Percentiles rank a stretch among this genome's conserved stretches.
phyloP scores from a whole-genome alignment of 2,888 invertebrate species.

The Apodemia mormo region DNA sequence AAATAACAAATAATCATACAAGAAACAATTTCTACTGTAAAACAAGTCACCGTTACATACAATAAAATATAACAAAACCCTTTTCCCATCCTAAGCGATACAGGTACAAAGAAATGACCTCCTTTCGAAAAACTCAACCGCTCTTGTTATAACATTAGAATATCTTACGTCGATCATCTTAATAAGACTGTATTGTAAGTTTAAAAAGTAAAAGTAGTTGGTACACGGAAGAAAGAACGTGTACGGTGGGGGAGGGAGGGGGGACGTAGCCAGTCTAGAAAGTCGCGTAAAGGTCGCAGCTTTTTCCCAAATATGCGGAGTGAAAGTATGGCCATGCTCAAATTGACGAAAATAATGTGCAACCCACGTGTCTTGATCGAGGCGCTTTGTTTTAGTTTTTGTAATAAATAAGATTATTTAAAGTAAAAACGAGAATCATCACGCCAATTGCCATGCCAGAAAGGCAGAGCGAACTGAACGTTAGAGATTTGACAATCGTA shows the following conservation, averaged over 20 bases:
- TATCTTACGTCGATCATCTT: conserved; percentile 20
- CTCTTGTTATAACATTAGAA: conserved; percentile 15
- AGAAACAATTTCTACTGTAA: not conserved
- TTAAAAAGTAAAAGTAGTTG: conserved; percentile 75
- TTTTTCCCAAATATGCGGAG: conserved; percentile 81
- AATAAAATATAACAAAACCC: conserved; percentile 9
- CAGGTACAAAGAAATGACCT: conserved; percentile 13
- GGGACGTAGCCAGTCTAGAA: conserved; percentile 57
- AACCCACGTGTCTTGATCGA: conserved; percentile 26
- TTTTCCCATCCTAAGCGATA: not conserved
- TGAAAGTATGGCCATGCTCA: conserved; percentile 68
- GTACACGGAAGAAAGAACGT: conserved; percentile 64
- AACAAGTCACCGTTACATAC: not conserved
- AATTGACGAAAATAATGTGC: conserved; percentile 56
- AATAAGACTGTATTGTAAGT: conserved; percentile 43
- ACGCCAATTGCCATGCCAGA: too few species aligned
- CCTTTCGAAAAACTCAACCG: conserved; percentile 3
- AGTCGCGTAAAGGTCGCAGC: conserved; percentile 79
- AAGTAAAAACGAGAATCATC: too few species aligned
- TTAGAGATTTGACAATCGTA: too few species aligned
- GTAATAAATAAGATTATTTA: too few species aligned
- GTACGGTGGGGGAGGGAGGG: conserved; percentile 29
- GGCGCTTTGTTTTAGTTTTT: not conserved
- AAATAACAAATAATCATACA: too few species aligned
- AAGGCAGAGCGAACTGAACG: too few species aligned